Percentiles rank a stretch among this genome's conserved stretches.
Conservation (phyloP, 2,113 vertebrate species). For the Silurus asotus region DNA sequence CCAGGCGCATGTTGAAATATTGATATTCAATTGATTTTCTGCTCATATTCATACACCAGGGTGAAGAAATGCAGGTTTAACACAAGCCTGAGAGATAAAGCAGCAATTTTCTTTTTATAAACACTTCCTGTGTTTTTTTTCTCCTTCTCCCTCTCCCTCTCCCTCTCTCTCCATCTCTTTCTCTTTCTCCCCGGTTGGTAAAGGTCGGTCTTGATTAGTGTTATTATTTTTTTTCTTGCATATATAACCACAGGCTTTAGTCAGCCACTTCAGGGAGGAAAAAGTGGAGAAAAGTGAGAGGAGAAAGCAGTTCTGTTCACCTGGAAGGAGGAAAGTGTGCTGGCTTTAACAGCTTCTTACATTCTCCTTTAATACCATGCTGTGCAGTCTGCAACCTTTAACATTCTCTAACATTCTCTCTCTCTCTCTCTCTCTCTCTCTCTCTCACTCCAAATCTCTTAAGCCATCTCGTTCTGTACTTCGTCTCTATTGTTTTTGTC, state of each 20-base stretch:
- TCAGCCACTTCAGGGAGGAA: slow-evolving; percentile 43
- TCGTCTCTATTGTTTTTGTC: background rate
- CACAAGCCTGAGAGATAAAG: slow-evolving; percentile 1
- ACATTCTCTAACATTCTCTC: background rate
- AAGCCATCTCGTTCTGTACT: background rate
- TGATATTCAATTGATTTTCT: too few species aligned
- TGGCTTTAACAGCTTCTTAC: background rate
- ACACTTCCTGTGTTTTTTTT: slow-evolving; percentile 10
- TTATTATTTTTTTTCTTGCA: slow-evolving; percentile 63
- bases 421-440: background rate
- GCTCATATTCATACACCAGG: too few species aligned
- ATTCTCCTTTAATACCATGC: background rate
- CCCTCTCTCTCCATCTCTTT: too few species aligned
- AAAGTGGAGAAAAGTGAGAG: slow-evolving; percentile 32
- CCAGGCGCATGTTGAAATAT: too few species aligned
- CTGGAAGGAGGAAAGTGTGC: slow-evolving; percentile 5
- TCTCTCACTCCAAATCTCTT: background rate
- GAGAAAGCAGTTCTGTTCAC: slow-evolving; percentile 1
- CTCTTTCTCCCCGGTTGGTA: slow-evolving; percentile 15
- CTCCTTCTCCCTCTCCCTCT: background rate
- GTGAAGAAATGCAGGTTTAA: too few species aligned
- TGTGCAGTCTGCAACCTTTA: slow-evolving; percentile 18
- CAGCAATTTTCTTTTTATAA: slow-evolving; percentile 20
- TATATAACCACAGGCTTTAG: slow-evolving; percentile 42
- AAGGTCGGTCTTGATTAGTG: slow-evolving; percentile 66